These are phyloP conservation scores for Aulostomus chinensis DNA, from an alignment of 2,797 vertebrate species.

Conservation along the genomic window DNA sequence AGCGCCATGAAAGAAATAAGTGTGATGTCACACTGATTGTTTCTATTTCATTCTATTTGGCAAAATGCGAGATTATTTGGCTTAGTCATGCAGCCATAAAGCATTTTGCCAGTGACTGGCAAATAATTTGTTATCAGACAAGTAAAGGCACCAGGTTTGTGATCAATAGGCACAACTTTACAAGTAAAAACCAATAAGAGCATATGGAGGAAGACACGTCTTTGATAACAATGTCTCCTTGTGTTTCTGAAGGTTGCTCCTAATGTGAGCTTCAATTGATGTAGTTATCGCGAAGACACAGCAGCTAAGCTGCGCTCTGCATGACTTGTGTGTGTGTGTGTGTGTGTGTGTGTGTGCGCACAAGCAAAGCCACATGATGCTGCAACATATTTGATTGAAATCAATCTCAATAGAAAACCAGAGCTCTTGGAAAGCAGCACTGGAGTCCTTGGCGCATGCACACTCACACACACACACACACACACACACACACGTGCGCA, in stretches of 20 bases:
- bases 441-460: slow-evolving; percentile 1
- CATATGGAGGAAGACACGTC: slow-evolving; percentile 5
- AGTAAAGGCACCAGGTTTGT: slow-evolving; percentile 18
- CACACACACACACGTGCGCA: slow-evolving; percentile 1
- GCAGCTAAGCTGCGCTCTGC: slow-evolving; percentile 22
- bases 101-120: not conserved
- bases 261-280: slow-evolving; percentile 56
- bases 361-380: slow-evolving; percentile 17
- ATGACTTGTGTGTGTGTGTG: slow-evolving; percentile 5
- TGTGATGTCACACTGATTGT: not conserved
- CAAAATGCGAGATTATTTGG: not conserved
- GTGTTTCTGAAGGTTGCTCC: slow-evolving; percentile 40
- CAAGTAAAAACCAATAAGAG: slow-evolving; percentile 20
- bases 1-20: not conserved
- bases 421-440: slow-evolving; percentile 39
- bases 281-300: slow-evolving; percentile 51
- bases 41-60: not conserved
- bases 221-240: slow-evolving; percentile 23
- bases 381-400: slow-evolving; percentile 54
- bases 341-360: slow-evolving; percentile 5
- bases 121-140: slow-evolving; percentile 4
- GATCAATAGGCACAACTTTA: slow-evolving; percentile 16
- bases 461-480: no score
- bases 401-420: slow-evolving; percentile 29
- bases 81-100: not conserved